Conservation (phyloP, 2,113 vertebrate species). For the Ovibos moschatus region DNA sequence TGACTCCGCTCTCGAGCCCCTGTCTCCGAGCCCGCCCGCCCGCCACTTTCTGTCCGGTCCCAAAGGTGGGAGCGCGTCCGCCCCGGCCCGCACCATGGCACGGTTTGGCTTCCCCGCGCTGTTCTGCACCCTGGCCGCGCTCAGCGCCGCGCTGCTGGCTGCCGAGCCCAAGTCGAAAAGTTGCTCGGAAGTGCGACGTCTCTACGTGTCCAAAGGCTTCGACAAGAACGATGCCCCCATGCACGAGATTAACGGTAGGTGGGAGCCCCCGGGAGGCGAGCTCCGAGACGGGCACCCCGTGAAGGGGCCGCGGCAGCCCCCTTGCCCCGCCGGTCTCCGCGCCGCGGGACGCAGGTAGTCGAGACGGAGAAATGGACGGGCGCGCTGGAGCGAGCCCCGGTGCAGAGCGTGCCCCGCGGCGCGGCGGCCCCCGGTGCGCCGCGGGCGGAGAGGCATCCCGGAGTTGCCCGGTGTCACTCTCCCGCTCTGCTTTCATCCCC, state of each 20-base stretch:
- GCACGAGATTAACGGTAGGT: constrained; percentile 90
- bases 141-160: constrained; percentile 76
- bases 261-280: not conserved
- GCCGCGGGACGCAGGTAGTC: not conserved
- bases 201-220: constrained; percentile 92
- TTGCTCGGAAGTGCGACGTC: constrained; percentile 90
- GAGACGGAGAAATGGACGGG: not conserved
- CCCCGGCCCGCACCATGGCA: constrained; percentile 66
- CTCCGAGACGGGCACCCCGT: not conserved
- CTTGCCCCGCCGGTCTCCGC: not conserved
- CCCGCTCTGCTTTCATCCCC: not conserved
- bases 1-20: not conserved
- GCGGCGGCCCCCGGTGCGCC: not conserved
- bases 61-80: constrained; percentile 41
- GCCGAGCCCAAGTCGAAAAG: constrained; percentile 89
- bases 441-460: not conserved
- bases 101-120: constrained; percentile 76
- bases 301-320: not conserved
- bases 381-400: not conserved
- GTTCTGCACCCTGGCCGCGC: constrained; percentile 78
- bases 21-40: not conserved
- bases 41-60: not conserved
- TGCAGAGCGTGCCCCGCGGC: not conserved
- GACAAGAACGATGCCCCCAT: constrained; percentile 91
- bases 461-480: not conserved